Conservation (phyloP, 2,797 vertebrate species). For the Premnoplex brunnescens region DNA sequence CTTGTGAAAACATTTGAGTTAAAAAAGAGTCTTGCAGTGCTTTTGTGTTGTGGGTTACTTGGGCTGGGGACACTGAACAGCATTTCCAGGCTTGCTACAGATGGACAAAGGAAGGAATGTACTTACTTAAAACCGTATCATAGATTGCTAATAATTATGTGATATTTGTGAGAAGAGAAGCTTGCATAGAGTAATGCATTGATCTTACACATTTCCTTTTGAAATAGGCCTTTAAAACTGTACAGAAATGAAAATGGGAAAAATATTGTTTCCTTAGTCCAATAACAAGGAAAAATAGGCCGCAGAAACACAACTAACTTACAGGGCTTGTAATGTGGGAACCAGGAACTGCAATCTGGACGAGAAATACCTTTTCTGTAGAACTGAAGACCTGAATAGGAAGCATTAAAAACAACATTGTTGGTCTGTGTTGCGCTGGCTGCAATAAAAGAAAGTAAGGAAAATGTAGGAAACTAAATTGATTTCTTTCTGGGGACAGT, state of each 20-base stretch:
- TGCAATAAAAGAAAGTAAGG: conserved; percentile 3
- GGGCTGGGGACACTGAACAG: neutral
- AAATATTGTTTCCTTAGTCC: neutral
- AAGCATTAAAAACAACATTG: neutral
- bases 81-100: neutral
- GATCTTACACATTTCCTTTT: neutral
- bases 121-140: neutral
- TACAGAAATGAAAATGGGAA: neutral
- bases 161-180: neutral
- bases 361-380: neutral
- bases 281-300: neutral
- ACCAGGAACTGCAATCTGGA: neutral
- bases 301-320: neutral
- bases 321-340: neutral
- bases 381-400: neutral
- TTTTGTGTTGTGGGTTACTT: neutral
- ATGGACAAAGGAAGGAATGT: neutral
- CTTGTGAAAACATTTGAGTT: conserved; percentile 9
- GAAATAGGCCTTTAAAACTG: neutral
- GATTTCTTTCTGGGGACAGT: conserved; percentile 51
- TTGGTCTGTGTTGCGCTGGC: neutral
- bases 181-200: neutral
- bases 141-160: neutral
- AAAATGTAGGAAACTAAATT: conserved; percentile 11
- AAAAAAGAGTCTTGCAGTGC: neutral